Percentiles rank a stretch among this genome's conserved stretches.
Evolutionary conservation across 2,113 vertebrate genomes (phyloP).

Genomic region (Cryptotis parvus): DNA sequence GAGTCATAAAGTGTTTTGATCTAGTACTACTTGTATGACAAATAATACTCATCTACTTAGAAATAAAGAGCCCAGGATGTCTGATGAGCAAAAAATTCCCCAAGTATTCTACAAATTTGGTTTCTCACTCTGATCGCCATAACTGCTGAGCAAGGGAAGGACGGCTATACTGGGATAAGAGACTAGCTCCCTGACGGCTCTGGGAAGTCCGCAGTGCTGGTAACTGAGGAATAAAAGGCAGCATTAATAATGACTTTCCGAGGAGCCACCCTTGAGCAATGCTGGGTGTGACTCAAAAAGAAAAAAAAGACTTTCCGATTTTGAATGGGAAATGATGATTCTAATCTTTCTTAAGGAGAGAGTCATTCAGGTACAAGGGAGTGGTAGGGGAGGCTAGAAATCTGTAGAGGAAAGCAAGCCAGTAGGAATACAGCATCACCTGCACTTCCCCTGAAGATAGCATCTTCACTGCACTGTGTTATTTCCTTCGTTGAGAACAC

Average conservation of each 20-base stretch:
- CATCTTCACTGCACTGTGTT: too few relatives aligned
- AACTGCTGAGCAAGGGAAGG: not conserved
- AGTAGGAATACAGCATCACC: not conserved
- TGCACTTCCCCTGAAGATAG: not conserved
- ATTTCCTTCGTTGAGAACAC: too few relatives aligned
- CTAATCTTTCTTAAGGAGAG: not conserved
- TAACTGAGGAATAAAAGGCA: not conserved
- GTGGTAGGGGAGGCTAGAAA: not conserved
- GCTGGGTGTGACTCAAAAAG: too few relatives aligned
- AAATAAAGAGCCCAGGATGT: not conserved
- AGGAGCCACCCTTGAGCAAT: too few relatives aligned
- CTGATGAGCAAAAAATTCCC: conserved; percentile 17
- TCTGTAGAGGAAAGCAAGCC: not conserved
- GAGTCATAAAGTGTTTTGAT: not conserved
- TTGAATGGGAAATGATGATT: not conserved
- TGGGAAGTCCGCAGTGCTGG: not conserved
- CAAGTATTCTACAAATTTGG: not conserved
- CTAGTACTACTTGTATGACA: not conserved
- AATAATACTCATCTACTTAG: not conserved
- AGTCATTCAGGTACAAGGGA: not conserved
- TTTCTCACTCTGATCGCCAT: not conserved
- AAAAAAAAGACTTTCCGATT: too few relatives aligned
- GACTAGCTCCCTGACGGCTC: rapidly evolving
- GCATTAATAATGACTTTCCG: not conserved
- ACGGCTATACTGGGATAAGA: not conserved